Base-by-base conservation (phyloP, 2,113 vertebrate genomes). In the Myrmecophaga tridactyla region DNA sequence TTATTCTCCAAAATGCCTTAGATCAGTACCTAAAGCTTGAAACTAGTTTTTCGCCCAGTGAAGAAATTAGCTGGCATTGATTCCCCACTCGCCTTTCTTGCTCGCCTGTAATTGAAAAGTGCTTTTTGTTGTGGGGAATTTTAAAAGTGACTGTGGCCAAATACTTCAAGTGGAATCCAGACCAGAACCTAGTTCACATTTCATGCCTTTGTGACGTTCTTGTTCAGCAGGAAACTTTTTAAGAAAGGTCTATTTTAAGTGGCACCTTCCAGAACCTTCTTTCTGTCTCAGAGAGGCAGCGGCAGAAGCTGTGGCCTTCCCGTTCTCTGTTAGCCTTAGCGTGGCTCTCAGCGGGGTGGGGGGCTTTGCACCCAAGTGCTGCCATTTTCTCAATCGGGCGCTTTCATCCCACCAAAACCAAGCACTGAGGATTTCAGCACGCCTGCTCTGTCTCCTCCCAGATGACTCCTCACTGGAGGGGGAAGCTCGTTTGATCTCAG, bases 171-270 rank as follows among this genome's bases (percentile, higher is more conserved):
- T 96, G 94, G 96, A 97, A 96, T 97, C 98, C 97, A 96, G 97
- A 97, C 95, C 84, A 95, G 96, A 85, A 80, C 94, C 96, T 97
- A 39, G 14, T 48, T n/a, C 90, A 1, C 56, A 97, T 97, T 97
- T 97, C 96, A 96, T 95, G 97, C 95, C 97, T 98, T 97, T 70
- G 88, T 97, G 95, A 81, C 92, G 96, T 98, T 97, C 98, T 97
- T 97, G 95, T 94, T 98, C 97, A 78, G 97, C 96, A 97, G 97
- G 93, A 96, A 97, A 97, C 97, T 97, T 97, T 98, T 98, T 96
- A 97, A 96, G 86, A 96, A 97, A 98, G 78, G 76, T 97, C 98
- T 98, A 89, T 97, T 98, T 98, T 98, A 97, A 98, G 97, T 97
- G 78, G 95, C 93, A 97, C 95, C 98, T 92, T 95, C 85, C 46